These are phyloP conservation scores for Seira sanloemensis DNA, from an alignment of 2,888 invertebrate species.

Conservation along the genomic window DNA sequence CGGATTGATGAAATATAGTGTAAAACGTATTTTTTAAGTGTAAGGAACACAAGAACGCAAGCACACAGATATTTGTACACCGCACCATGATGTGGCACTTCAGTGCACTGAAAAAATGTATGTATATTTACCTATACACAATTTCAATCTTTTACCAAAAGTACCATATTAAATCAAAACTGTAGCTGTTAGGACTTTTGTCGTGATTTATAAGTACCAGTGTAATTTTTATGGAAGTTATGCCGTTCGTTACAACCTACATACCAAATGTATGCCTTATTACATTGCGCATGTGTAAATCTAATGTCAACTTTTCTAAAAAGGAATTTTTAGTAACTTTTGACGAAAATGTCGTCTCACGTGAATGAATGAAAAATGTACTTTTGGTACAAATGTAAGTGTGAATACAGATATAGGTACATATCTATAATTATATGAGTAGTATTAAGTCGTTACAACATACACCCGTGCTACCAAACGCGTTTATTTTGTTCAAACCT, in stretches of 20 bases:
- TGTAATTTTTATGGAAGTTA: not conserved
- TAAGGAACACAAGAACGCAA: too few relatives aligned
- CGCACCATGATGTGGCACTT: not conserved
- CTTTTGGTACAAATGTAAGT: not conserved
- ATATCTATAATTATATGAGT: not conserved
- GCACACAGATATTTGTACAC: not conserved
- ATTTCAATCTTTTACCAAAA: not conserved
- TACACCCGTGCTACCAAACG: slow-evolving; percentile 41
- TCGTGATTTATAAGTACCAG: not conserved
- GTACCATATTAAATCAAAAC: slow-evolving; percentile 11
- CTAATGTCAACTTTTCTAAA: not conserved
- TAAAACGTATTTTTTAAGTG: too few relatives aligned
- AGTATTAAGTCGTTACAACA: not conserved
- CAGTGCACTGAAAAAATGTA: not conserved
- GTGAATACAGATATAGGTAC: not conserved
- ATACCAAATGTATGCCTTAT: not conserved
- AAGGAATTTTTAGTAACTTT: not conserved
- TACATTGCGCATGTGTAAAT: not conserved
- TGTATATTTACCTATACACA: not conserved
- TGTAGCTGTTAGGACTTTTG: not conserved
- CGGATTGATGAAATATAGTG: too few relatives aligned
- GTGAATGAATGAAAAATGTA: not conserved
- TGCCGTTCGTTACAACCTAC: too few relatives aligned
- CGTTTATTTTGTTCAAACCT: slow-evolving; percentile 45
- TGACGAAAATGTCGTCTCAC: not conserved